Base-by-base conservation (phyloP, 2,888 invertebrate genomes). In the Leptinotarsa rubiginosa region DNA sequence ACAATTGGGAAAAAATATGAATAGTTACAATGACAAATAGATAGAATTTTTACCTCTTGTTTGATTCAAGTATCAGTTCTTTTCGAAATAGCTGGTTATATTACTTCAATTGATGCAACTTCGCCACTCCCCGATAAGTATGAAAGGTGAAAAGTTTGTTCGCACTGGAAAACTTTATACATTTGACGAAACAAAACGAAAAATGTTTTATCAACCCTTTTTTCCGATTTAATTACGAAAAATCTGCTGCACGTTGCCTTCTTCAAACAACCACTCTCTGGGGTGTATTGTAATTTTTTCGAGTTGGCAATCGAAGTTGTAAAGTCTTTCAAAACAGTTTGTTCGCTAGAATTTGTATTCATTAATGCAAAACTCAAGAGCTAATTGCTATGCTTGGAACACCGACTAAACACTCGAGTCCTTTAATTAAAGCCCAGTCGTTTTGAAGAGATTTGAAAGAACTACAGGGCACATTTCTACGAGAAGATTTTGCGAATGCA, bases 281-380 rank as follows among this genome's bases (percentile, higher is more conserved):
- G 62, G n/a, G 71, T 72, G 71, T 65, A 76, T 76, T 73, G 73
- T 76, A 66, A 74, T 72, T 75, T 41, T 74, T 75, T 76, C 67
- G 67, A 75, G 75, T 77, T 77, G 22, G 72, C 77, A 67, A 78
- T 78, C 69, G 77, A 75, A 65, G 73, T 71, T 70, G 74, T 74
- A 59, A 70, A 72, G 74, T 71, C 75, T 75, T 70, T 72, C 70
- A 78, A 77, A 78, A 77, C 74, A 79, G 75, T 76, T 78, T 75
- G 76, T 73, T 72, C 73, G 76, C 74, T 71, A 69, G 78, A 77
- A 78, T 79, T 78, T 77, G 79, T 78, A 78, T 77, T 79, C 79
- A 79, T 79, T 79, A 77, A 79, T 79, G 78, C 78, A 78, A 73
- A 79, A 79, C 76, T 79, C 78, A 75, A 77, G 78, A 73, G 76